Evolutionary conservation across 2,113 vertebrate species (phyloP).

Genomic region (Notothenia coriiceps): DNA sequence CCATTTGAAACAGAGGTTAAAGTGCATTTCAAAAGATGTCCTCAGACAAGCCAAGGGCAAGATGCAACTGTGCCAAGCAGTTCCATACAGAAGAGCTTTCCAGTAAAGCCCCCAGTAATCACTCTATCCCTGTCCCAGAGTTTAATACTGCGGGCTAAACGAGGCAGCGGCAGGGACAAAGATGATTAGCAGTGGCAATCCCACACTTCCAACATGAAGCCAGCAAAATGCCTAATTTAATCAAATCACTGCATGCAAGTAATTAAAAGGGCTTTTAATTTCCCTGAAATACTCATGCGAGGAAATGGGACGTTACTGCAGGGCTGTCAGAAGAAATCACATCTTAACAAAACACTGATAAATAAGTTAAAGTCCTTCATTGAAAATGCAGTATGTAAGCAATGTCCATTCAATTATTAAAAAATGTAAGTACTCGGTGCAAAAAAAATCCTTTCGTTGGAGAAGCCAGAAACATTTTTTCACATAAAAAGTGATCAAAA

Average conservation of each 20-base stretch:
- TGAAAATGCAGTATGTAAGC: too few relatives aligned
- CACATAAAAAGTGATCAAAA: too few relatives aligned
- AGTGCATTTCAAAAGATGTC: slow-evolving; percentile 32
- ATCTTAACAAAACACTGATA: too few relatives aligned
- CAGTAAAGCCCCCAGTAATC: slow-evolving; percentile 76
- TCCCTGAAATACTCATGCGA: background rate
- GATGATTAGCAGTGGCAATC: slow-evolving; percentile 64
- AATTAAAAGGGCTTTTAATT: background rate
- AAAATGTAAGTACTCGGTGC: too few relatives aligned
- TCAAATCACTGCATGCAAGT: background rate
- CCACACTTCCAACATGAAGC: slow-evolving; percentile 15
- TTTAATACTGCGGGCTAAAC: slow-evolving; percentile 74
- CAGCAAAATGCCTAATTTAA: slow-evolving; percentile 15
- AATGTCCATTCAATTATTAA: too few relatives aligned
- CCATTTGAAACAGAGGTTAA: background rate
- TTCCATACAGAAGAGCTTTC: slow-evolving; percentile 76
- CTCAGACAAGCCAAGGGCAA: slow-evolving; percentile 67
- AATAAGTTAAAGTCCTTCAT: too few relatives aligned
- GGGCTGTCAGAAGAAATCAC: too few relatives aligned
- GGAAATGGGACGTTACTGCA: too few relatives aligned
- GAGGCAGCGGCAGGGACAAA: slow-evolving; percentile 73
- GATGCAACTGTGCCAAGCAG: slow-evolving; percentile 67
- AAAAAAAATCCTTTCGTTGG: too few relatives aligned
- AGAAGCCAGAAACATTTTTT: too few relatives aligned
- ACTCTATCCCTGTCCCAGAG: slow-evolving; percentile 73